These are phyloP conservation scores for Camptogramma bilineatum DNA, from an alignment of 2,888 invertebrate genomes.

Conservation along the genomic window DNA sequence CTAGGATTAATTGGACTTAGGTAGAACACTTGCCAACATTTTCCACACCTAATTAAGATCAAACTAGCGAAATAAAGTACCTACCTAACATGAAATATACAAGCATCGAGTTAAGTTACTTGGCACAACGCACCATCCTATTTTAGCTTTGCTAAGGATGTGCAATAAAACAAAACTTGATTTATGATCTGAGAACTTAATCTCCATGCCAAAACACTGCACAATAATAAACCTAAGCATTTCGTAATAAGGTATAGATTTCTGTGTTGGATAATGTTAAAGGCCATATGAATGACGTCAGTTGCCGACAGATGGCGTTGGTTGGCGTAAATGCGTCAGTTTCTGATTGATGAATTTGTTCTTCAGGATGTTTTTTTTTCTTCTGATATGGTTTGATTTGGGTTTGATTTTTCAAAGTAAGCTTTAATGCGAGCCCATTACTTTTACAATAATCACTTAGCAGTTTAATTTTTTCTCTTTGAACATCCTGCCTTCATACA, in stretches of 20 bases:
- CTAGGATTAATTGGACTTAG: neutral
- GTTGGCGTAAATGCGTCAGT: slow-evolving; percentile 24
- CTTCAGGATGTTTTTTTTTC: neutral
- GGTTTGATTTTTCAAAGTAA: too few species aligned
- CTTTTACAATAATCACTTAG: too few species aligned
- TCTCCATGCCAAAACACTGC: slow-evolving; percentile 7
- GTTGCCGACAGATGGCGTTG: slow-evolving; percentile 29
- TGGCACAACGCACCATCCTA: slow-evolving; percentile 40
- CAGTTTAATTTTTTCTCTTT: too few species aligned
- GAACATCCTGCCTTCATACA: too few species aligned
- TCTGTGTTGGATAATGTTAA: neutral
- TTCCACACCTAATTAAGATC: slow-evolving; percentile 9
- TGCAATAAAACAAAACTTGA: slow-evolving; percentile 50
- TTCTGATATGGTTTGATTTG: too few species aligned
- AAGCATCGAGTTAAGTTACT: neutral
- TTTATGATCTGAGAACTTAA: slow-evolving; percentile 43
- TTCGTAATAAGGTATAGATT: slow-evolving; percentile 11
- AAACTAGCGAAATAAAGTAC: neutral
- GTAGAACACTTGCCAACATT: slow-evolving; percentile 3
- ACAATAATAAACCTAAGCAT: slow-evolving; percentile 12
- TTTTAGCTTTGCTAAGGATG: slow-evolving; percentile 43
- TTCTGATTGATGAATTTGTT: slow-evolving; percentile 24
- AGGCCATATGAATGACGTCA: slow-evolving; percentile 24
- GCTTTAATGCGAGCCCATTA: too few species aligned
- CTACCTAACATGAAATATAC: neutral